Conservation (phyloP, 2,888 invertebrate genomes). For the Dusona sp. region DNA sequence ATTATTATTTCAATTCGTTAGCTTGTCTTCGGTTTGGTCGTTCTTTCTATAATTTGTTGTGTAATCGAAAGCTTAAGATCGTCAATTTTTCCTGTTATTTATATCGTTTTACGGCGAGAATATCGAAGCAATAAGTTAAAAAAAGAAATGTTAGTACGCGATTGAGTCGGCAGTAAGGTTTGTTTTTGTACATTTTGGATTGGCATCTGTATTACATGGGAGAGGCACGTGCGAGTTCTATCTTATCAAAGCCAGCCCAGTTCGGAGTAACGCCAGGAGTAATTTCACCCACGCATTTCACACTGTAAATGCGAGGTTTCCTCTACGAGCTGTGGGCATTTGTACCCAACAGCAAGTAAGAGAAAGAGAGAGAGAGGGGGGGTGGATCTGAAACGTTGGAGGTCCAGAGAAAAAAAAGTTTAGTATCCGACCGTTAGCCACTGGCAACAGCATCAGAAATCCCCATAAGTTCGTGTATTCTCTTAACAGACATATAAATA, state of each 20-base stretch:
- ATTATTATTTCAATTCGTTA: neutral
- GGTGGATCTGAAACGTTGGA: conserved; percentile 21
- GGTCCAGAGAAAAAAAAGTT: conserved; percentile 40
- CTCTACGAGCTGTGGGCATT: conserved; percentile 60
- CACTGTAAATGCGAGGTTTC: conserved; percentile 30
- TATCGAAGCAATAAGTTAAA: neutral
- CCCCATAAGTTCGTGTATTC: conserved; percentile 55
- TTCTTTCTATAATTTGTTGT: neutral
- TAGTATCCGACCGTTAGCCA: conserved; percentile 61
- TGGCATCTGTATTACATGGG: conserved; percentile 4
- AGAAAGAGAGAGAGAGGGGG: conserved; percentile 16
- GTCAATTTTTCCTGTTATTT: neutral
- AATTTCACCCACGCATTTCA: conserved; percentile 75
- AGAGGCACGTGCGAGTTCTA: conserved; percentile 36
- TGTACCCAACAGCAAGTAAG: conserved; percentile 8
- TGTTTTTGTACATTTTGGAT: neutral
- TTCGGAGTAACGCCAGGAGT: conserved; percentile 76
- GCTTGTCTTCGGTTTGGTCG: neutral
- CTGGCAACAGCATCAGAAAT: conserved; percentile 52
- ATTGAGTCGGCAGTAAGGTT: neutral
- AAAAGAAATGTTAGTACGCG: neutral
- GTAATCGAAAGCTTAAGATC: neutral
- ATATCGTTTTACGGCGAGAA: neutral
- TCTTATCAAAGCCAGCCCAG: conserved; percentile 75
- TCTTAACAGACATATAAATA: conserved; percentile 46